Conservation (phyloP, 1,140 invertebrate species). For the Drosophila sturtevanti region DNA sequence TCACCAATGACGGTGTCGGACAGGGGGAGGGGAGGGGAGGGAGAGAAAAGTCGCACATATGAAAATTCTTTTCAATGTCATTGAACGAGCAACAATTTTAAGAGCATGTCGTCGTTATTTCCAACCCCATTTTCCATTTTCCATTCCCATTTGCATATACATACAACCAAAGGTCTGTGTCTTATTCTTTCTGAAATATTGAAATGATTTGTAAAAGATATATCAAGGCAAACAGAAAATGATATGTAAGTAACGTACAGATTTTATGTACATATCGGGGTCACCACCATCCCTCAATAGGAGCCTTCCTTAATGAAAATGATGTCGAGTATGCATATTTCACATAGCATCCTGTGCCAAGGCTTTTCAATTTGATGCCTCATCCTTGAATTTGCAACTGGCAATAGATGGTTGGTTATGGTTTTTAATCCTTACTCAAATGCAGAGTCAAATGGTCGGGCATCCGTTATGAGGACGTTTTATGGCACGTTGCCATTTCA, state of each 20-base stretch:
- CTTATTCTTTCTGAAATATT: slow-evolving; percentile 47
- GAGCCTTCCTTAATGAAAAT: slow-evolving; percentile 62
- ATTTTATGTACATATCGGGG: slow-evolving; percentile 40
- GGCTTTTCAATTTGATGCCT: slow-evolving; percentile 55
- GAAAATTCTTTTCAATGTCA: slow-evolving; percentile 79
- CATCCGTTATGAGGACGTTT: slow-evolving; percentile 45
- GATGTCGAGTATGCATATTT: slow-evolving; percentile 58
- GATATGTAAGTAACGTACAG: neutral
- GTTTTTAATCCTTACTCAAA: slow-evolving; percentile 43
- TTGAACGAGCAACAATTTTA: slow-evolving; percentile 71
- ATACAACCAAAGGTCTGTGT: neutral
- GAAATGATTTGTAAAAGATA: slow-evolving; percentile 71
- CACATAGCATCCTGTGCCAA: slow-evolving; percentile 12
- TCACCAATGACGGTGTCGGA: slow-evolving; percentile 45
- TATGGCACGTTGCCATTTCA: slow-evolving; percentile 65
- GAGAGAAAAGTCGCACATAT: slow-evolving; percentile 13
- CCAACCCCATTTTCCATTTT: neutral
- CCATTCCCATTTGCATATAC: neutral
- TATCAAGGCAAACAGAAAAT: slow-evolving; percentile 61
- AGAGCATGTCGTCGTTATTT: slow-evolving; percentile 38
- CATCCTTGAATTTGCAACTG: slow-evolving; percentile 20
- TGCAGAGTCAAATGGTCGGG: slow-evolving; percentile 8
- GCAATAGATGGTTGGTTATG: slow-evolving; percentile 37
- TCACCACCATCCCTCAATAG: slow-evolving; percentile 49
- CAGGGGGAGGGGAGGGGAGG: neutral